These are phyloP conservation scores for Choloepus hoffmanni DNA, from an alignment of 2,113 vertebrate species.

Conservation along the genomic window DNA sequence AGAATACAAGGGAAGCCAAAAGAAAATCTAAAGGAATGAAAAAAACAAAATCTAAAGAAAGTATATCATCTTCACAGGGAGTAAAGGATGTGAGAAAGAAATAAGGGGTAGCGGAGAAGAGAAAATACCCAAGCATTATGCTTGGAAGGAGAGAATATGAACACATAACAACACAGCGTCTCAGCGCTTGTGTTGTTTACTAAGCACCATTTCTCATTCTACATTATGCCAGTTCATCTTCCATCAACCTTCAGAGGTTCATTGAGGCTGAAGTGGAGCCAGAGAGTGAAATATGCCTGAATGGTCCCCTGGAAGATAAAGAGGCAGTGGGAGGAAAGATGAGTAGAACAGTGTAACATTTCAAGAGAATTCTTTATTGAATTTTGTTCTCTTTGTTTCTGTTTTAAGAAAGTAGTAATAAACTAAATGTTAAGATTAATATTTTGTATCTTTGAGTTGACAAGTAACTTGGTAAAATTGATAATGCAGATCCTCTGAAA, in stretches of 20 bases:
- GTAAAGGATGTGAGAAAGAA: neutral
- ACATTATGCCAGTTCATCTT: neutral
- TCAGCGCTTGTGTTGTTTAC: neutral
- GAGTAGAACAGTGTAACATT: slow-evolving; percentile 11
- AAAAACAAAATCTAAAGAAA: slow-evolving; percentile 9
- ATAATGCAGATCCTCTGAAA: neutral
- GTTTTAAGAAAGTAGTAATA: slow-evolving; percentile 56
- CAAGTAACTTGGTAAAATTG: neutral
- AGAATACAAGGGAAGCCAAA: neutral
- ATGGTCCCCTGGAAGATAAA: neutral
- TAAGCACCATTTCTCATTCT: neutral
- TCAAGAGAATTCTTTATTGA: neutral
- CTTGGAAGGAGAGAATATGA: neutral
- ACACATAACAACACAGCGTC: neutral
- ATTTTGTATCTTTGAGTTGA: slow-evolving; percentile 15
- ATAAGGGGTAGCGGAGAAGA: neutral
- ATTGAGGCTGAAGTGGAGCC: neutral
- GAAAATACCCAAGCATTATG: neutral
- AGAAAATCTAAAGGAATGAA: neutral
- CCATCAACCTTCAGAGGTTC: neutral
- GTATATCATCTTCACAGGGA: neutral
- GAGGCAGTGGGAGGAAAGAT: neutral
- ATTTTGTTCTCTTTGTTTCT: slow-evolving; percentile 63
- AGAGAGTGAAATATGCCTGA: neutral
- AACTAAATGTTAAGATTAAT: neutral